These are phyloP conservation scores for Zapus hudsonius DNA, from an alignment of 2,113 vertebrate species.

Conservation along the genomic window DNA sequence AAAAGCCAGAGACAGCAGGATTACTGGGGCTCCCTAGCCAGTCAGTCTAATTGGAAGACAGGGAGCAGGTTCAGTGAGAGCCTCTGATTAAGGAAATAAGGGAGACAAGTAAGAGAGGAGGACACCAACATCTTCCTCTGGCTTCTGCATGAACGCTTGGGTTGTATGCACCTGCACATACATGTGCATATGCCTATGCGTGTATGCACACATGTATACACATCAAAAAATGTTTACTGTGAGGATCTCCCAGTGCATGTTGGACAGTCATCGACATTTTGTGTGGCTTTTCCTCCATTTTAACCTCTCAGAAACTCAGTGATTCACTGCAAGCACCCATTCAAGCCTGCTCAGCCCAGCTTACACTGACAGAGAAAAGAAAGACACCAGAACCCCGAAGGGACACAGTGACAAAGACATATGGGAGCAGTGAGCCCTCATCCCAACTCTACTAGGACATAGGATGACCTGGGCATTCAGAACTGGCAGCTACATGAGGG, in stretches of 20 bases:
- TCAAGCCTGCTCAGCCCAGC: background rate
- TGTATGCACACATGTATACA: too few species aligned
- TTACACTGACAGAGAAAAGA: background rate
- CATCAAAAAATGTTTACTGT: background rate
- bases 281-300: background rate
- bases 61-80: too few species aligned
- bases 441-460: background rate
- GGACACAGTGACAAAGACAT: background rate
- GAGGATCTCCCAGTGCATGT: background rate
- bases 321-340: background rate
- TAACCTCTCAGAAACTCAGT: slow-evolving; percentile 20
- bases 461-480: background rate
- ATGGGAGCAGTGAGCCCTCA: background rate
- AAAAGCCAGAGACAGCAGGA: too few species aligned
- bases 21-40: too few species aligned
- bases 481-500: background rate
- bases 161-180: too few species aligned
- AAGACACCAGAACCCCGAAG: background rate
- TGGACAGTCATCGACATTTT: background rate
- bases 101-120: too few species aligned
- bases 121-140: too few species aligned
- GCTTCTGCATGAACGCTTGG: too few species aligned
- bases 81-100: too few species aligned
- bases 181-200: too few species aligned
- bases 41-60: too few species aligned